Evolutionary conservation across 2,888 invertebrate genomes (phyloP), one percentile per base, ranked within the genome.

Genomic region (Dorcus parallelipipedus): DNA sequence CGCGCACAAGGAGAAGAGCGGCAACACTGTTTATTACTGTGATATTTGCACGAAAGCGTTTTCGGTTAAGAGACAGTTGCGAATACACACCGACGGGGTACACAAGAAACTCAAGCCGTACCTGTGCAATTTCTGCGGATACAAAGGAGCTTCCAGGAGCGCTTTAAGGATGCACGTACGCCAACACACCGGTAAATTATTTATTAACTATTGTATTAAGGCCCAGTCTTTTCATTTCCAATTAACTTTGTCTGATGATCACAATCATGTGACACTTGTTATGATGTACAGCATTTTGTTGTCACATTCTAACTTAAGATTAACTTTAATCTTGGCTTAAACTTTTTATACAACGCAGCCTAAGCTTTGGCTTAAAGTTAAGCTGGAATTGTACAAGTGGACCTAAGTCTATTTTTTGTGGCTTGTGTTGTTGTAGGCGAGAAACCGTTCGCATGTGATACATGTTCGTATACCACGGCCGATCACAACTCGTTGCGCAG

Each of bases 401-500:
- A 3, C 20, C 20, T 33, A 33, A 33, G 26, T 33, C 2, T 2
- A 2, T 20, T 20, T 33, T 4, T 33, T 14, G n/a, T n/a, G n/a
- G n/a, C n/a, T n/a, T n/a, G n/a, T 10, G 3, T 41, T 41, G 9
- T 75, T 75, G 40, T 76, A 86, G 87, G 89, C 47, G 89, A 89
- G 71, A 90, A 90, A 72, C 90, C 91, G 0, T 92, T 89, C 76
- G 82, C 85, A 41, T 94, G 94, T 73, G 83, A 86, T 39, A 77
- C 82, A 50, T 94, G 94, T 75, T 79, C 80, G 3, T 92, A 90
- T 74, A 80, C 85, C 42, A 86, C 90, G 3, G 84, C 87, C 2
- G 93, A 93, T 73, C 92, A 92, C 77, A 93, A 93, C 75, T 87
- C 92, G 0, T 80, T 93, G 64, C 81, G 93, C 23, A 82, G 93